Base-by-base conservation (phyloP, 2,888 invertebrate genomes). In the Drosophila meridionalis region DNA sequence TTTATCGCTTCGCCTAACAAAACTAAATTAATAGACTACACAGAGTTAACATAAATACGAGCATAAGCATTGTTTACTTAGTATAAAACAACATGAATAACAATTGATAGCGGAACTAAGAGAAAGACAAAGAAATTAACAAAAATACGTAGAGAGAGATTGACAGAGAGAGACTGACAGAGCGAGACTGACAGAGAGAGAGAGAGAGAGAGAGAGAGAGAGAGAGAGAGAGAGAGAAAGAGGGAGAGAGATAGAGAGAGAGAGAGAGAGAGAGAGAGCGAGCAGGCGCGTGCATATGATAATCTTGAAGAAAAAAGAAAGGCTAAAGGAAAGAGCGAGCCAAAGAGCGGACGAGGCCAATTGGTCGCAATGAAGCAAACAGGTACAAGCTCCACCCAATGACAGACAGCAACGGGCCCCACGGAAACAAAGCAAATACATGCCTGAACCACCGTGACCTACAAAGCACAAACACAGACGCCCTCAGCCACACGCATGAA, bases 331-430 rank as follows among this genome's bases (percentile, higher is more conserved):
- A 67, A 76, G 73, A 77, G 77, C 50, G 32, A 12, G 5, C 30
- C 11, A 32, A 74, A 78, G 67, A 78, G 79, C 38, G 58, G 34
- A 1, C 42, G 30, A 34, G 52, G 40, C 63, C 53, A 58, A 80
- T 78, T 80, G 77, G 80, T 30, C 40, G 50, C 58, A 52, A 38
- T 28, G 52, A 32, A 58, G 8, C 38, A 43, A 43, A 64, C 56
- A 50, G 52, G 56, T 63, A 36, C 63, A 66, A 58, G 60, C 78
- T 78, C 80, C 80, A 76, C 80, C 79, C 79, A 79, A 80, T 80
- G 52, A 48, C 60, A 70, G 64, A 34, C 20, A 32, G 59, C 70
- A 55, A 56, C 34, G 53, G 50, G 55, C 56, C 57, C 43, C 56
- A 48, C 32, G 61, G 28, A 50, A 57, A 28, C 47, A 58, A 38